Base-by-base conservation (phyloP, 2,113 vertebrate species). In the Pterocles gutturalis region DNA sequence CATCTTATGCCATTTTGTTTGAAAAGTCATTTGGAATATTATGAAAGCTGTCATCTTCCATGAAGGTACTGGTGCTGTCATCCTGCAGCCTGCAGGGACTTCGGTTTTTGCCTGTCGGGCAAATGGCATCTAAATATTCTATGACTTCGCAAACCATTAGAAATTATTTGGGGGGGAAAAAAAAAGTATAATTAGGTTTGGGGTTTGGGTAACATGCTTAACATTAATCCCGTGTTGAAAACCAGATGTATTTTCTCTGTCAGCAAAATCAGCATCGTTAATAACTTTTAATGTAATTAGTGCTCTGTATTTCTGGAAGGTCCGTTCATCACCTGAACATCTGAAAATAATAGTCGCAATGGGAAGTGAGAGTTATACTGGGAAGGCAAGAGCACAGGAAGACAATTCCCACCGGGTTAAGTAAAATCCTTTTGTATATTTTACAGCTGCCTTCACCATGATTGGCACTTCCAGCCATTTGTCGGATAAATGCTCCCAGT, bases 391-490 rank as follows among this genome's bases (percentile, higher is more conserved):
- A 75, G 57, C 51, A 18, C 49, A 6, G 75, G 79, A 18, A 17
- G 10, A 21, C 24, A 21, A 21, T 24, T 77, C 53, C 77, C n/a
- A 5, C 11, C 0, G 13, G 49, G 21, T 79, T 71, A 9, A 54
- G 67, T 28, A 7, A 45, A 64, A 66, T 21, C 72, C 51, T 38
- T 12, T 58, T 18, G 90, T 93, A 57, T 97, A 31, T 82, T 80
- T 96, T 96, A 9, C 98, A 99, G 99, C 99, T 17, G 99, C 99
- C 81, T 99, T 99, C 98, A 99, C 99, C 92, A 99, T 99, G 99
- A 99, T 99, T 29, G 99, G 99, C 94, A 99, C 99, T 3, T 99
- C 99, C 96, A 99, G 99, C 95, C 99, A 99, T 53, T 95, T 99
- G 76, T 99, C 99, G 0, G 99, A 99, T 28, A 99, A 99, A 45